Base-by-base conservation (phyloP, 2,797 vertebrate genomes). In the Gallinago solitaria region DNA sequence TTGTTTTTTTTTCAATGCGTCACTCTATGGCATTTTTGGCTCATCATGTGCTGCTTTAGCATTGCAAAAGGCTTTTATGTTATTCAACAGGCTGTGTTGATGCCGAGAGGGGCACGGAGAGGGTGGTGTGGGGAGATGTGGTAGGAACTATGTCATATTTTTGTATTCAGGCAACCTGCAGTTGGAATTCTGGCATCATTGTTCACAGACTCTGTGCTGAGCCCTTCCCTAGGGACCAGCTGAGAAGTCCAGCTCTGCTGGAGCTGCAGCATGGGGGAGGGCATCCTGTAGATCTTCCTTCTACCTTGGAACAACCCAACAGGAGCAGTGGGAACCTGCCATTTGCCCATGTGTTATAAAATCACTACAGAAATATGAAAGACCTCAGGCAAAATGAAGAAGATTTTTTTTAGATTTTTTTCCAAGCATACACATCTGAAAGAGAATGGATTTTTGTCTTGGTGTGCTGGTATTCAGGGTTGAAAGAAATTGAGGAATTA, bases 201-300 rank as follows among this genome's bases (percentile, higher is more conserved):
- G 6, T 25, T 56, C 48, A 15, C 2, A 19, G 21, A 6, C 1
- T 2, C 13, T 12, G 37, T 37, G 51, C 25, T 30, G 41, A 68
- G 6, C 33, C 50, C 32, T 53, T 33, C 27, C 15, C 15, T 11
- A 9, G 0, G 4, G 54, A 17, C 53, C n/a, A 60, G n/a, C 18
- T 18, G 32, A n/a, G 33, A 32, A 6, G 48, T 48, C 48, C 45
- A 2, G 1, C 1, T 0, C 37, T 4, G 10, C 18, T 1, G 6
- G 47, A 39, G 51, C 16, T 32, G 35, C 35, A 10, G n/a, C 1
- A 1, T 9, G 7, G 14, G 16, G 8, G 21, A 27, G 25, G 51
- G 24, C 17, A 15, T 69, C 35, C 47, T 48, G 25, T n/a, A 73
- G 24, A 13, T 27, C 6, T 17, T 84, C 16, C 20, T 41, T 30